Base-by-base conservation (phyloP, 1,140 invertebrate species). In the Dreissena rostriformis region DNA sequence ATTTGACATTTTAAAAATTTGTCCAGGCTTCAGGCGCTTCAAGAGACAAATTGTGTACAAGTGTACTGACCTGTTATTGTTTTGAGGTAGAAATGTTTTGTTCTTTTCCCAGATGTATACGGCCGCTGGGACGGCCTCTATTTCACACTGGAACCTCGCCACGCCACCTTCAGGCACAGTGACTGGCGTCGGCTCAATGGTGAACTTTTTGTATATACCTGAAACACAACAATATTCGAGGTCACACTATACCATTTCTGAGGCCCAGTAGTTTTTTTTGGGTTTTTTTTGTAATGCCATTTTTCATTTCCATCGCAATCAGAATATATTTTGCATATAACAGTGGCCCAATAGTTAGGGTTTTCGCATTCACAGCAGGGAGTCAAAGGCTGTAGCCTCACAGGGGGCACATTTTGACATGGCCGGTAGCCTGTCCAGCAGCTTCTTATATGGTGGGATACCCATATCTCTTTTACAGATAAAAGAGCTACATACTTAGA, bases 171-270 rank as follows among this genome's bases (percentile, higher is more conserved):
- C 22, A 51, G 49, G 49, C 19, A 72, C 85, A 12, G 19, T 68
- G 55, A 77, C 73, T n/a, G 85, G 70, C 6, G 57, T 61, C 92
- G 93, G 85, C 88, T 95, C 17, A 89, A 95, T 65, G 94, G 94
- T 93, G 91, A 89, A 86, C 84, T 72, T 77, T 19, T 39, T 74
- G 22, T 68, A 55, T 17, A 81, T 83, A 49, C 85, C 85, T 86
- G 79, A 82, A 86, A 86, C 52, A 67, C 1, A 65, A 72, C 5
- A 72, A 2, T 15, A 72, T 39, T 72, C 22, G 15, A 49, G 70
- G 39, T 26, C 29, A 19, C 67, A n/a, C 28, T 26, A 26, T 19
- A 26, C 28, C 39, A 39, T 5, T 26, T 63, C 61, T 63, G 24
- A 5, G 19, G 19, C 61, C 24, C 11, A 22, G 19, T 63, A 61